These are phyloP conservation scores for Arion vulgaris DNA, from an alignment of 1,140 invertebrate genomes.

Conservation along the genomic window DNA sequence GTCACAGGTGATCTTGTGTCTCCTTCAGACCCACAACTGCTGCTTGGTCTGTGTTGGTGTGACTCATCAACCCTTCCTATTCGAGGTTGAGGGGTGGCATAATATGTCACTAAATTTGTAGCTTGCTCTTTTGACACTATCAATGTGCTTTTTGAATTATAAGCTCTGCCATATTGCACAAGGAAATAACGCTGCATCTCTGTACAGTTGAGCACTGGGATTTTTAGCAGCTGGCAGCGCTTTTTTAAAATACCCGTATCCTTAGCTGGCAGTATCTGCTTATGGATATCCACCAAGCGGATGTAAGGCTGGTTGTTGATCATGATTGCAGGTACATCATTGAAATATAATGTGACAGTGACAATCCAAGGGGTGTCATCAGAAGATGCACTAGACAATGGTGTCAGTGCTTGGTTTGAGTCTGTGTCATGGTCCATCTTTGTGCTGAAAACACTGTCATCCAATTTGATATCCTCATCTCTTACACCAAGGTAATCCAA, in stretches of 20 bases:
- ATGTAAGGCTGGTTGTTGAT: slow-evolving; percentile 67
- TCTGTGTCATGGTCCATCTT: slow-evolving; percentile 6
- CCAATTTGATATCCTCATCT: slow-evolving; percentile 34
- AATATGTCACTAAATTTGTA: slow-evolving; percentile 67
- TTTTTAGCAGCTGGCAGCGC: slow-evolving; percentile 68
- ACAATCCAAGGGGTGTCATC: slow-evolving; percentile 66
- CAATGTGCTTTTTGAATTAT: slow-evolving; percentile 70
- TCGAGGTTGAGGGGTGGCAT: slow-evolving; percentile 65
- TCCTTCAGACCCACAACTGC: slow-evolving; percentile 2
- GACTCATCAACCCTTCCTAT: slow-evolving; percentile 44
- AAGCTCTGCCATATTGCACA: slow-evolving; percentile 68
- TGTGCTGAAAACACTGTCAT: slow-evolving; percentile 7
- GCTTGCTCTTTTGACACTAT: slow-evolving; percentile 69
- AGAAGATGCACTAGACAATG: slow-evolving; percentile 36
- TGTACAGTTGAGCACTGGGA: slow-evolving; percentile 67
- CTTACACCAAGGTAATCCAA: slow-evolving; percentile 36
- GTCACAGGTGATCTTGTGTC: slow-evolving; percentile 8
- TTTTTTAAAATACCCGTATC: slow-evolving; percentile 72
- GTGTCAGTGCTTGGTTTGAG: neutral
- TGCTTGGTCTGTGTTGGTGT: neutral
- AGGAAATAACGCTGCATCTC: slow-evolving; percentile 72
- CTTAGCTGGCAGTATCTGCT: slow-evolving; percentile 72
- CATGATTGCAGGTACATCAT: slow-evolving; percentile 70
- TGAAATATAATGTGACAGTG: slow-evolving; percentile 70
- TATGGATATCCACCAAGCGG: slow-evolving; percentile 71